Evolutionary conservation across 2,888 invertebrate species (phyloP), one percentile per base, ranked within the genome.

Genomic region (Cephus pygmeus): DNA sequence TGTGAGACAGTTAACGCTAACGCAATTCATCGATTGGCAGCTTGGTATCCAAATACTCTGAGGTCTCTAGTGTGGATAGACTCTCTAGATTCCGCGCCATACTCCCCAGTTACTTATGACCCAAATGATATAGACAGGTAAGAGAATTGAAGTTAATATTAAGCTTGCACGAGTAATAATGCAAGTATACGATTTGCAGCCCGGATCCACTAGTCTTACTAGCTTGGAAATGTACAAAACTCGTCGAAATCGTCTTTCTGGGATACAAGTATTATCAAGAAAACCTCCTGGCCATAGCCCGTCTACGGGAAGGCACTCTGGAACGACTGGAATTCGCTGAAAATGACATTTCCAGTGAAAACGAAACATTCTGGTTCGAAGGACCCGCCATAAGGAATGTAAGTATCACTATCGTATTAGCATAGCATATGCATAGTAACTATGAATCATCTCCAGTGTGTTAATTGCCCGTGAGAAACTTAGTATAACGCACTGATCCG

Each of bases 121-220:
- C 78, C 84, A 56, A 85, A 83, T 34, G 85, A 87, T 76, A 81
- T 86, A 34, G 84, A 87, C 56, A 86, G 86, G 87, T 90, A 84
- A 84, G 83, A 33, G 30, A 74, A 36, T 0, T 23, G 23, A 15
- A 23, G 9, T 56, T 23, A 23, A 23, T 56, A 56, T 23, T 56
- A 23, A 77, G 77, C 69, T 74, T 36, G 12, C 69, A 74, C 35
- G 78, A 75, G 33, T 79, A 81, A 75, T 88, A 56, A 56, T 56
- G 9, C 23, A 56, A 23, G 23, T 9, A 23, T 23, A 56, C 23
- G 6, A 56, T 74, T 83, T 81, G 34, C 82, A 87, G 92, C 83
- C 92, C 92, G 73, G 94, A 95, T 89, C 94, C 95, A 1, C 91
- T 95, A 81, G 93, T 95, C 69, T 93, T 95, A 92, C 91, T 94